A percentile compares a stretch with the other conserved stretches of the same genome.
Conservation (phyloP, 2,888 invertebrate species). For the Synergus itoensis region DNA sequence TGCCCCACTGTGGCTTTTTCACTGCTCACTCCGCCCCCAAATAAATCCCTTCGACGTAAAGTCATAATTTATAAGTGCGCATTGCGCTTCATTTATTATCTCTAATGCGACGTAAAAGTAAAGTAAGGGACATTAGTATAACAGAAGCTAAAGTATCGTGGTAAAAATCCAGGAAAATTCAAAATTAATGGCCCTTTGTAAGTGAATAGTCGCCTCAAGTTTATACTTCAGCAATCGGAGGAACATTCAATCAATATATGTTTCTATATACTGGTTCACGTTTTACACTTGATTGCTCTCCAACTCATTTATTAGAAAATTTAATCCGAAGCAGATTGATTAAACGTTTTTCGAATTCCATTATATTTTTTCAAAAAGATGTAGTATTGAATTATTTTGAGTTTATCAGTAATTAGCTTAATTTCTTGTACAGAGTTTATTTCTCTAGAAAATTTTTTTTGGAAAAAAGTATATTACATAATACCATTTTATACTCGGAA, state of each 20-base stretch:
- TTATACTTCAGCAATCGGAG: constrained; percentile 8
- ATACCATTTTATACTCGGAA: too few species aligned
- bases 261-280: neutral
- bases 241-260: neutral
- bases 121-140: constrained; percentile 31
- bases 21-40: constrained; percentile 38
- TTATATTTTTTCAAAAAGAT: too few species aligned
- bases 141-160: constrained; percentile 2
- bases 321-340: neutral
- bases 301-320: neutral
- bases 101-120: constrained; percentile 37
- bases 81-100: constrained; percentile 38
- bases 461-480: too few species aligned
- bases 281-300: neutral
- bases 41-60: constrained; percentile 32
- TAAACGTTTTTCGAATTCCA: neutral
- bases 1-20: constrained; percentile 34
- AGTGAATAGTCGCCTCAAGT: constrained; percentile 26
- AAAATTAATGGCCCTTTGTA: constrained; percentile 15
- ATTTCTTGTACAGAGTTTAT: too few species aligned
- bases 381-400: too few species aligned
- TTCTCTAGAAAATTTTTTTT: too few species aligned
- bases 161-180: constrained; percentile 14
- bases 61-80: constrained; percentile 40
- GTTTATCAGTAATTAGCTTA: too few species aligned